Base-by-base conservation (phyloP, 2,797 vertebrate genomes). In the Pteronotus mesoamericanus region DNA sequence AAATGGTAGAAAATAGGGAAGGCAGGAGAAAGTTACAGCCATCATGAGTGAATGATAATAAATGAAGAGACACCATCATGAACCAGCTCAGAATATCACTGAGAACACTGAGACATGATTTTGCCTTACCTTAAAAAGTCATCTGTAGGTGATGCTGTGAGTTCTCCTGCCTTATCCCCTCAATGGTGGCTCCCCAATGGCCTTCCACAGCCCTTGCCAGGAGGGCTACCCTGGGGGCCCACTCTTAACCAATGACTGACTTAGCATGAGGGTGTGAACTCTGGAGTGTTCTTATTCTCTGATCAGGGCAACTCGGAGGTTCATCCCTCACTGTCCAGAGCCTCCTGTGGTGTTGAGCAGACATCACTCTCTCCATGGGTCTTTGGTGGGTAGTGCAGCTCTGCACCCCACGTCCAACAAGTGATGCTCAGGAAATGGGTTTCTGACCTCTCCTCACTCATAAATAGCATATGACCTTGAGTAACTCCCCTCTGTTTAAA, bases 21-120 rank as follows among this genome's bases (percentile, higher is more conserved):
- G 57, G 44, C 29, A 1, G 8, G 9, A 10, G 39, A 7, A 68
- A 8, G 34, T 19, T 9, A 22, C 22, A 39, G 55, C n/a, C 66
- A n/a, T 84, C 11, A 9, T 19, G 26, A 53, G 66, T 34, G 42
- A 37, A 57, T 6, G 32, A n/a, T n/a, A 51, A 22, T 29, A 18
- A 26, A 22, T 4, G 26, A 26, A 39, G 69, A 77, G 22, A 19
- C 0, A 2, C 5, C 26, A 29, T 2, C 0, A 29, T 5, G 24
- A 55, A 37, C 15, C 72, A 21, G 19, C 37, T 77, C 68, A 46
- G 79, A 74, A 19, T 14, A 59, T 51, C 61, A 21, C 2, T n/a
- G 74, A 42, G 6, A n/a, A 22, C 9, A 3, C 22, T 39, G 78
- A 51, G 12, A 12, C 32, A 2, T 18, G 26, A 16, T 57, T 21